A percentile compares a stretch with the other conserved stretches of the same genome.
phyloP scores from a whole-genome alignment of 2,797 vertebrate genomes.

The Amblyraja radiata region DNA sequence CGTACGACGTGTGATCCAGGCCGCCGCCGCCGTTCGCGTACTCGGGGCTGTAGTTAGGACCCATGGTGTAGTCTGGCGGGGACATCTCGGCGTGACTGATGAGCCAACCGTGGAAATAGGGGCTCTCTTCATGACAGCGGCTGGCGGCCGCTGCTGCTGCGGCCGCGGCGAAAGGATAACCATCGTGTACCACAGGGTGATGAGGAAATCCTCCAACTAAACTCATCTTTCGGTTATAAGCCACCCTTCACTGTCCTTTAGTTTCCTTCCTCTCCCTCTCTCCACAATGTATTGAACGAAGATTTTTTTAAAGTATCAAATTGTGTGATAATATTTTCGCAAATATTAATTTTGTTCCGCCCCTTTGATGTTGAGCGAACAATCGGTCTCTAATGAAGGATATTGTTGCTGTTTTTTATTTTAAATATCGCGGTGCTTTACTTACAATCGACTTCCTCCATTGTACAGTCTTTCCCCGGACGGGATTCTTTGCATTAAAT shows the following conservation, averaged over 20 bases:
- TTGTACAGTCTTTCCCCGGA: conserved; percentile 44
- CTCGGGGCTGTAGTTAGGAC: conserved; percentile 79
- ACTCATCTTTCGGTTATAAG: conserved; percentile 64
- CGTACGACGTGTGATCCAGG: conserved; percentile 78
- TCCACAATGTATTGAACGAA: background rate
- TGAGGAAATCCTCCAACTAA: conserved; percentile 89
- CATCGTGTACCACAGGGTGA: conserved; percentile 92
- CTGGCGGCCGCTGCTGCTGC: conserved; percentile 76
- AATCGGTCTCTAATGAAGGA: background rate
- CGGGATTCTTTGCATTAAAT: conserved; percentile 32
- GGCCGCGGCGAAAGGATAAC: conserved; percentile 72
- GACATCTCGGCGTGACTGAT: conserved; percentile 95
- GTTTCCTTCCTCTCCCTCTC: background rate
- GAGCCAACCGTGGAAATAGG: conserved; percentile 95
- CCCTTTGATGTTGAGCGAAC: background rate
- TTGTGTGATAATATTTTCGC: background rate
- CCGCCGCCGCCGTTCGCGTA: conserved; percentile 71
- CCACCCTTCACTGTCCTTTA: background rate
- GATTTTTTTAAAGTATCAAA: no score
- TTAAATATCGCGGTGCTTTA: conserved; percentile 43
- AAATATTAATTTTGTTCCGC: background rate
- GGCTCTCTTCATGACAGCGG: conserved; percentile 80
- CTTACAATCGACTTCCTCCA: conserved; percentile 48
- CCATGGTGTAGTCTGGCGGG: conserved; percentile 81
- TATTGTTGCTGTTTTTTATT: background rate